Evolutionary conservation across 1,140 invertebrate species (phyloP).

Genomic region (Drosophila rhopaloa): DNA sequence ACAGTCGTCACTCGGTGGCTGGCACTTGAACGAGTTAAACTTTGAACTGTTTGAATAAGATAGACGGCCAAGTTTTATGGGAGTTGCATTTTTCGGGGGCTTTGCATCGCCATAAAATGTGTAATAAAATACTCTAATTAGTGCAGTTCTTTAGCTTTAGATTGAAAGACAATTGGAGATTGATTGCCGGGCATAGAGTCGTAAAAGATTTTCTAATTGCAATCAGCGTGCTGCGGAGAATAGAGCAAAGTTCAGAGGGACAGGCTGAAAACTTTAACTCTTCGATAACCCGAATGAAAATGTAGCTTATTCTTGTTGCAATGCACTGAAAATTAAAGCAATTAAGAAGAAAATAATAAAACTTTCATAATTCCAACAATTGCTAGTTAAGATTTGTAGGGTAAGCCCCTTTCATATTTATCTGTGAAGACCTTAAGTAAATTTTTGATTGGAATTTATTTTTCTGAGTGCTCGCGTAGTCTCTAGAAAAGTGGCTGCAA

Average conservation of each 20-base stretch:
- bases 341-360: no score
- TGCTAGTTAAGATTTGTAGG: no score
- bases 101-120: conserved; percentile 49
- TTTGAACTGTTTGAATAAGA: conserved; percentile 62
- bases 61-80: conserved; percentile 20
- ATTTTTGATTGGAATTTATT: background rate
- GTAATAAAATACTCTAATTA: conserved; percentile 64
- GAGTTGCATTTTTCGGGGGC: conserved; percentile 41
- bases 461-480: conserved; percentile 1
- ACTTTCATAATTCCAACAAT: no score
- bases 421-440: no score
- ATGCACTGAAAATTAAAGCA: background rate
- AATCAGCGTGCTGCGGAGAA: conserved; percentile 15
- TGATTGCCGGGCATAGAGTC: conserved; percentile 46
- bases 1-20: conserved; percentile 65
- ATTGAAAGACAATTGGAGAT: conserved; percentile 59
- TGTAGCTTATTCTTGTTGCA: background rate
- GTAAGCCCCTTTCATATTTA: no score
- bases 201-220: conserved; percentile 47
- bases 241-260: conserved; percentile 18
- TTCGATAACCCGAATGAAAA: conserved; percentile 5
- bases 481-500: conserved; percentile 21
- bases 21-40: conserved; percentile 73
- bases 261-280: conserved; percentile 20
- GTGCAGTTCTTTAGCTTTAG: conserved; percentile 36